Conservation (phyloP, 2,113 vertebrate genomes). For the Odobenus rosmarus region DNA sequence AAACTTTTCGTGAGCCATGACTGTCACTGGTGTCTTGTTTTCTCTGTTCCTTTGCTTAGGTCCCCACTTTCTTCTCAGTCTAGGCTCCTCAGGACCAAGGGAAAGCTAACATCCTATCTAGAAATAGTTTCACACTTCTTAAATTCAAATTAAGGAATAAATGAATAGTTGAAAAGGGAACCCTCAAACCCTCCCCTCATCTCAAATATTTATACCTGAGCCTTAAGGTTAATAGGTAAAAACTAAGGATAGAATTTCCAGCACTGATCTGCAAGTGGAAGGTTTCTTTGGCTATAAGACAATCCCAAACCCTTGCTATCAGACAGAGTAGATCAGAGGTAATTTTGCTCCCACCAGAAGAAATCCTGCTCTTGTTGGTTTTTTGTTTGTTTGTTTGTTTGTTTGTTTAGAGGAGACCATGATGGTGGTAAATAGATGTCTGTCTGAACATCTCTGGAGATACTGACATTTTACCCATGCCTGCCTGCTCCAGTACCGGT, state of each 20-base stretch:
- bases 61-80: neutral
- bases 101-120: neutral
- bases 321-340: neutral
- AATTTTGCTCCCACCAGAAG: neutral
- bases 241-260: neutral
- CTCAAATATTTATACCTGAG: conserved; percentile 7
- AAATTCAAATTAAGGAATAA: conserved; percentile 11
- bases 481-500: neutral
- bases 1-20: neutral
- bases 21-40: neutral
- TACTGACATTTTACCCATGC: neutral
- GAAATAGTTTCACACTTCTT: neutral
- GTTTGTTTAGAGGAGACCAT: neutral
- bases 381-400: no score
- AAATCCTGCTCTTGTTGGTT: neutral
- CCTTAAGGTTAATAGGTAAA: neutral
- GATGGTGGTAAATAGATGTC: neutral
- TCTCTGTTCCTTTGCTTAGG: neutral
- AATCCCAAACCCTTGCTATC: neutral
- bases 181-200: neutral
- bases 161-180: neutral
- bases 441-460: neutral
- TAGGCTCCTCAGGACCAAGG: neutral
- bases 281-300: neutral
- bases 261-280: neutral